Evolutionary conservation across 2,797 vertebrate genomes (phyloP).

Genomic region (Octomys mimax): DNA sequence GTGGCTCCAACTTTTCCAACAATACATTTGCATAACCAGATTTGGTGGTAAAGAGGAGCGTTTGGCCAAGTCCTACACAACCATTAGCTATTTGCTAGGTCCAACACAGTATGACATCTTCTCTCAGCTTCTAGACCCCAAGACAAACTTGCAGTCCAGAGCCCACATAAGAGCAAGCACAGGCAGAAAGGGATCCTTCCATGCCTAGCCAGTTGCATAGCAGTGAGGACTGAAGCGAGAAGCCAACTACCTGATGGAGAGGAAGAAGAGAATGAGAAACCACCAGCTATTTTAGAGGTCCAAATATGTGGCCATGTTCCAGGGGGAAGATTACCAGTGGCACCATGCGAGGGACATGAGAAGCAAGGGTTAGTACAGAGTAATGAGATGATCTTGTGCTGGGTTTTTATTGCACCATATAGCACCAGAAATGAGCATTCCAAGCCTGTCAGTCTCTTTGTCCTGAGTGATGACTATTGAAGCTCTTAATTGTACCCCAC

Average conservation of each 20-base stretch:
- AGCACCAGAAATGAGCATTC: neutral
- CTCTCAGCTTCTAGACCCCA: neutral
- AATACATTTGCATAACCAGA: neutral
- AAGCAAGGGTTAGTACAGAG: neutral
- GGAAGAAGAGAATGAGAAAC: neutral
- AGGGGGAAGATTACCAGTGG: too few relatives aligned
- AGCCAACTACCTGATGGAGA: neutral
- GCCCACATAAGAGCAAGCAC: neutral
- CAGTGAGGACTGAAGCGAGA: neutral
- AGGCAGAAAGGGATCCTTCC: neutral
- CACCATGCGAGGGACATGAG: accelerated
- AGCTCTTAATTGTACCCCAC: neutral
- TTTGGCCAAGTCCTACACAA: neutral
- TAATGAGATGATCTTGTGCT: accelerated
- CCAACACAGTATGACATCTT: neutral
- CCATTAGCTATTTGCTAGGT: neutral
- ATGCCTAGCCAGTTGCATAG: neutral
- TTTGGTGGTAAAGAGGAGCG: neutral
- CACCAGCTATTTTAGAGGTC: neutral
- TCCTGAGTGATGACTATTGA: neutral
- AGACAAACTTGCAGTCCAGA: neutral
- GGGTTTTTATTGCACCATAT: neutral
- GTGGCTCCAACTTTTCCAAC: neutral
- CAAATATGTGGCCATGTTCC: neutral
- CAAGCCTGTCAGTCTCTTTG: neutral